These are phyloP conservation scores for Dinomys branickii DNA, from an alignment of 2,113 vertebrate genomes.

Conservation along the genomic window DNA sequence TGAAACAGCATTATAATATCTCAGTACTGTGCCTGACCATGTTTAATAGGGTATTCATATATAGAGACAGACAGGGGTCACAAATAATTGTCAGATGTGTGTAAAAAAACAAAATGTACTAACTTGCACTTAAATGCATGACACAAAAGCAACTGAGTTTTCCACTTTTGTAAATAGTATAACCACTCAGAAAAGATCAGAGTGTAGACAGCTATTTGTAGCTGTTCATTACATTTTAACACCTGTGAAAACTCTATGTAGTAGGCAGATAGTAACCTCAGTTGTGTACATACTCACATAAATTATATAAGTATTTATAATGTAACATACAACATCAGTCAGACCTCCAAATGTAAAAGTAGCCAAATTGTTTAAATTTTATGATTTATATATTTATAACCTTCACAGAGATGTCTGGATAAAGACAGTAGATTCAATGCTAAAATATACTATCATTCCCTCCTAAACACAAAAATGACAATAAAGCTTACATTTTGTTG, in stretches of 20 bases:
- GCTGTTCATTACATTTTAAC: conserved; percentile 59
- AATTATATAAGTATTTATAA: conserved; percentile 47
- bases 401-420: conserved; percentile 2
- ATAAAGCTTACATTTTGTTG: neutral
- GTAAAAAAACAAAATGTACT: neutral
- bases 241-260: conserved; percentile 45
- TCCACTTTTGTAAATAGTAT: conserved; percentile 4
- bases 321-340: conserved; percentile 50
- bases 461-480: conserved; percentile 38
- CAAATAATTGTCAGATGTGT: conserved; percentile 15
- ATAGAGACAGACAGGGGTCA: neutral
- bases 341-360: neutral
- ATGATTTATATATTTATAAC: conserved; percentile 39
- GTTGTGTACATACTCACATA: conserved; percentile 23
- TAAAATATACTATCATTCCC: neutral
- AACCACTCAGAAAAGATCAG: conserved; percentile 17
- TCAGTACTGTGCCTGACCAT: neutral
- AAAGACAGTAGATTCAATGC: neutral
- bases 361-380: conserved; percentile 49
- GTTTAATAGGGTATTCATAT: neutral
- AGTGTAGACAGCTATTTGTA: neutral
- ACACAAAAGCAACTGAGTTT: neutral
- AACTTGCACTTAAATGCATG: neutral
- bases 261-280: conserved; percentile 55
- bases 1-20: neutral